Conservation (phyloP, 2,888 invertebrate genomes). For the Noctua fimbriata region DNA sequence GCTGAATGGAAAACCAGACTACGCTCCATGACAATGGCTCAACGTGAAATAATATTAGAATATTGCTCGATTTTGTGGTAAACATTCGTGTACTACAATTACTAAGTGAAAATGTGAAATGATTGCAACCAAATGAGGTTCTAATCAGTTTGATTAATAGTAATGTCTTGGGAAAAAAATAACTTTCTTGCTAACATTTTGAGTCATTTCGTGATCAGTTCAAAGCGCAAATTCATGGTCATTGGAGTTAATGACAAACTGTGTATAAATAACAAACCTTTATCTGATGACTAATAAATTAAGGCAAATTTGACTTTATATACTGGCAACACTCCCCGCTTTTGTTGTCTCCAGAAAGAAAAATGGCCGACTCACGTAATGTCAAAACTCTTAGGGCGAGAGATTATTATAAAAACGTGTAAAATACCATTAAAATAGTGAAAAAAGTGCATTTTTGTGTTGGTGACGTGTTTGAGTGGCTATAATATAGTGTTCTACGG, state of each 20-base stretch:
- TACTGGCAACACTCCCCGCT: slow-evolving; percentile 79
- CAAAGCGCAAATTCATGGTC: slow-evolving; percentile 43
- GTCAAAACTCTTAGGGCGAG: slow-evolving; percentile 85
- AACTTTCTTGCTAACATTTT: slow-evolving; percentile 28
- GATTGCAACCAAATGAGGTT: slow-evolving; percentile 13
- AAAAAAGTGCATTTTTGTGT: slow-evolving; percentile 68
- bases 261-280: slow-evolving; percentile 55
- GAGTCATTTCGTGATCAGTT: slow-evolving; percentile 45
- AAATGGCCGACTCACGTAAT: slow-evolving; percentile 86
- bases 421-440: slow-evolving; percentile 75
- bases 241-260: slow-evolving; percentile 54
- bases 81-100: slow-evolving; percentile 27
- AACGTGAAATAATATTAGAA: slow-evolving; percentile 41
- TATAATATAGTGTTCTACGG: slow-evolving; percentile 68
- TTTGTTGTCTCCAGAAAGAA: slow-evolving; percentile 83
- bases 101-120: slow-evolving; percentile 13
- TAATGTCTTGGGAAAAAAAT: slow-evolving; percentile 3
- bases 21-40: slow-evolving; percentile 60
- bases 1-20: slow-evolving; percentile 73
- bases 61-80: slow-evolving; percentile 61
- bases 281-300: slow-evolving; percentile 58
- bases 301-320: slow-evolving; percentile 52
- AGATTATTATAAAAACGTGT: slow-evolving; percentile 82
- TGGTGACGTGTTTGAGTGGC: slow-evolving; percentile 76
- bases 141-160: not conserved